Conservation (phyloP, 2,113 vertebrate genomes). For the Pachypanchax playfairii region DNA sequence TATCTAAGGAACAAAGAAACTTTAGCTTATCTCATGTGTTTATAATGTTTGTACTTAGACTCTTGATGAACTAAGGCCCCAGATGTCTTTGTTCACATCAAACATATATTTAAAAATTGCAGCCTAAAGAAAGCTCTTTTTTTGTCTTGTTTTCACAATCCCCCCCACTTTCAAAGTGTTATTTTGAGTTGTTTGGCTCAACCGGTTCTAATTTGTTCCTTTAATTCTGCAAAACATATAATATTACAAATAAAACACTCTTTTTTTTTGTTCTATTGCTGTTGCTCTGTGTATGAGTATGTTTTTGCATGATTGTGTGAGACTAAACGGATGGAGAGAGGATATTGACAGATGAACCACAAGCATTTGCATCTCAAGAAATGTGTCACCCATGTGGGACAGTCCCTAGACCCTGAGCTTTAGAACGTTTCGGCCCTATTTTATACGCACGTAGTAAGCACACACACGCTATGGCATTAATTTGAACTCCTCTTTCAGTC, state of each 20-base stretch:
- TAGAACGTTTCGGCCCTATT: conserved; percentile 29
- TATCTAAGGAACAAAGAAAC: too few species aligned
- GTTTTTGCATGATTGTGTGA: conserved; percentile 9
- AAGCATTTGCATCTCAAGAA: conserved; percentile 75
- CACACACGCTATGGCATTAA: neutral
- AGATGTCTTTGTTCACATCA: too few species aligned
- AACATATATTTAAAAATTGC: neutral
- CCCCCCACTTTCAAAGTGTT: too few species aligned
- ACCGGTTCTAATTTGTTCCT: neutral
- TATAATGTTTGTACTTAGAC: too few species aligned
- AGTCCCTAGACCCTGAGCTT: conserved; percentile 47
- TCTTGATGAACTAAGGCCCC: too few species aligned
- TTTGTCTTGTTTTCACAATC: neutral
- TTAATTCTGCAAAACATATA: neutral
- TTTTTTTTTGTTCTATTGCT: neutral
- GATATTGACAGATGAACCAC: conserved; percentile 48
- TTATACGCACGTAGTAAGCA: neutral
- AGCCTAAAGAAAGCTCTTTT: neutral
- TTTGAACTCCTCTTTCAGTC: neutral
- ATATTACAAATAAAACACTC: neutral
- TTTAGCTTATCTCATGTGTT: too few species aligned
- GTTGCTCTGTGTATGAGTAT: neutral
- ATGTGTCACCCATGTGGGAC: conserved; percentile 67
- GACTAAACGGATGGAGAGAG: conserved; percentile 6
- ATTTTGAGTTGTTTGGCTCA: too few species aligned